phyloP scores from a whole-genome alignment of 2,888 invertebrate species.

The Arctia plantaginis region DNA sequence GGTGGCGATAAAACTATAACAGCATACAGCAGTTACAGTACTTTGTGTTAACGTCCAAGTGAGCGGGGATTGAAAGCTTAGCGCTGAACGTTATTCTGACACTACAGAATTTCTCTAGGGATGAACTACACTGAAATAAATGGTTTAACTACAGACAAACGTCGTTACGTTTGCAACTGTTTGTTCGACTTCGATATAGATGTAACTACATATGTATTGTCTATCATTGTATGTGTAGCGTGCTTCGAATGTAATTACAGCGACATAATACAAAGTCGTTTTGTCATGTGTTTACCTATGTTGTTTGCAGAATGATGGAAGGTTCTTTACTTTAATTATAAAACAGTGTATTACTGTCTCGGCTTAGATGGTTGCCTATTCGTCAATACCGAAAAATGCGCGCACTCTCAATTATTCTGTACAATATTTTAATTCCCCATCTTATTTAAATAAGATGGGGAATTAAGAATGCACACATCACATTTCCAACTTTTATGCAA shows the following conservation, averaged over 20 bases:
- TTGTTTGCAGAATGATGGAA: background rate
- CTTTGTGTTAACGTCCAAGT: constrained; percentile 53
- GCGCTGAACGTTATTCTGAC: constrained; percentile 56
- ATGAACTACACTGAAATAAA: constrained; percentile 63
- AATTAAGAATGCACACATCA: no score
- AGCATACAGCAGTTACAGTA: constrained; percentile 22
- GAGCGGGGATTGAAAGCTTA: constrained; percentile 62
- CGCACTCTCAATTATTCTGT: background rate
- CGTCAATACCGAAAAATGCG: background rate
- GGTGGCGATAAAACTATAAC: background rate
- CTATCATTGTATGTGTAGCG: constrained; percentile 34
- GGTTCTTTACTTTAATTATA: background rate
- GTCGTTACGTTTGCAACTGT: constrained; percentile 61
- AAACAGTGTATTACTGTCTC: background rate
- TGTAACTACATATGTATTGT: constrained; percentile 13
- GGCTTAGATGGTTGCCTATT: background rate
- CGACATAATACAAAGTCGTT: background rate
- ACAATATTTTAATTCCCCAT: background rate
- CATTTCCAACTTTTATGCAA: no score
- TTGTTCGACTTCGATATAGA: constrained; percentile 37
- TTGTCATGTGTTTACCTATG: background rate
- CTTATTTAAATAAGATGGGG: no score
- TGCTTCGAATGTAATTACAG: background rate
- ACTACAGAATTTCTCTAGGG: constrained; percentile 64
- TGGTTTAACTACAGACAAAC: constrained; percentile 62